These are phyloP conservation scores for Daphoenositta chrysoptera DNA, from an alignment of 2,113 vertebrate species.

Conservation along the genomic window DNA sequence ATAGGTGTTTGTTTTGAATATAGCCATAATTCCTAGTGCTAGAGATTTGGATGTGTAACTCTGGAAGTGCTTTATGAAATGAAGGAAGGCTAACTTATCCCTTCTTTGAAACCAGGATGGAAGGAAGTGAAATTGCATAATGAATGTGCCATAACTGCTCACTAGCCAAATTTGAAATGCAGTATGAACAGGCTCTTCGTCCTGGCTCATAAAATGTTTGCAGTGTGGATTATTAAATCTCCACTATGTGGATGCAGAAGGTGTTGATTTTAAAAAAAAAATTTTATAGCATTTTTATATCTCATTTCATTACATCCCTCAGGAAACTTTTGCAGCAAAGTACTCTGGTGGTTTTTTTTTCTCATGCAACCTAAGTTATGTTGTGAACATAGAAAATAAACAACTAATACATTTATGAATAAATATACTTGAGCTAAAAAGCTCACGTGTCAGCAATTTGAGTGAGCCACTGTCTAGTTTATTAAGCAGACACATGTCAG, in stretches of 20 bases:
- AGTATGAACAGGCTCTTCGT: not conserved
- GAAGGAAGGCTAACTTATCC: not conserved
- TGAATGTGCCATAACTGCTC: not conserved
- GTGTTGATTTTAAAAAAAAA: too few species aligned
- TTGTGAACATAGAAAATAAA: not conserved
- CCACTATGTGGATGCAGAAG: not conserved
- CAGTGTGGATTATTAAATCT: not conserved
- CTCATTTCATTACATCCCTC: not conserved
- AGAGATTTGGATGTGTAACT: not conserved
- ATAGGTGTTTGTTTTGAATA: not conserved
- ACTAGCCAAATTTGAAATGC: not conserved
- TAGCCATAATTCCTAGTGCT: not conserved
- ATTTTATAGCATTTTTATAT: not conserved
- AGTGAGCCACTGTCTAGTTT: not conserved
- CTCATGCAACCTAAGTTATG: not conserved
- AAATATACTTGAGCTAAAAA: not conserved
- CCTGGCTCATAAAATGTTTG: not conserved
- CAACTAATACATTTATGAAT: not conserved
- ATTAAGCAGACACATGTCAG: not conserved
- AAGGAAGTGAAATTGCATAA: not conserved
- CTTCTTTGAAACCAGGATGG: not conserved
- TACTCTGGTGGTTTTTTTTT: not conserved
- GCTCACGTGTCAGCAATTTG: not conserved
- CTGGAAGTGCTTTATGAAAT: not conserved
- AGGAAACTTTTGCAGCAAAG: not conserved